Conservation (phyloP, 1,140 invertebrate genomes). For the Euura lappo region DNA sequence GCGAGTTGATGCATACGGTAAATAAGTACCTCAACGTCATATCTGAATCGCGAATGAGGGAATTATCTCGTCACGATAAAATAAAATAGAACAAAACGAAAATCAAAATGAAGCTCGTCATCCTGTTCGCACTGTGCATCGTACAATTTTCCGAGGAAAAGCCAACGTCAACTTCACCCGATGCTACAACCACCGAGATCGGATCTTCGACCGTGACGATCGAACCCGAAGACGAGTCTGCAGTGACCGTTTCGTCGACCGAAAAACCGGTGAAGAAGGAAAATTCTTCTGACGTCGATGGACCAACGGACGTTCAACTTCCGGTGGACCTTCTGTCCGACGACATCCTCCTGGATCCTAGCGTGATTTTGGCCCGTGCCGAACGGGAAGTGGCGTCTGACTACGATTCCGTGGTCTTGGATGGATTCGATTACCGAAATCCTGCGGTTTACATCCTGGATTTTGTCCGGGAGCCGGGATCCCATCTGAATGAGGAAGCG, state of each 20-base stretch:
- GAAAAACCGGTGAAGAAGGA: neutral
- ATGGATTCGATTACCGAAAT: neutral
- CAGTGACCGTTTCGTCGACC: neutral
- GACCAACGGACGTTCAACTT: constrained; percentile 10
- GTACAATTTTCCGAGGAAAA: too few relatives aligned
- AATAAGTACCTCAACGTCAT: too few relatives aligned
- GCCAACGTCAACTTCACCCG: too few relatives aligned
- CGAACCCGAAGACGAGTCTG: neutral
- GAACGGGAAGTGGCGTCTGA: neutral
- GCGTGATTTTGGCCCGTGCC: constrained; percentile 26
- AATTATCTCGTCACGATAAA: too few relatives aligned
- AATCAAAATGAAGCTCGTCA: neutral
- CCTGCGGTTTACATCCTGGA: neutral
- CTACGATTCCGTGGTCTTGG: neutral
- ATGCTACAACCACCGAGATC: too few relatives aligned
- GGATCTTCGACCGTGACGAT: neutral
- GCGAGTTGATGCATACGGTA: too few relatives aligned
- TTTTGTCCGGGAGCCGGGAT: neutral
- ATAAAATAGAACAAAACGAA: neutral
- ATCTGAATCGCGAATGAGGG: too few relatives aligned
- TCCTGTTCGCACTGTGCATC: neutral
- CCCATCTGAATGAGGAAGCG: neutral
- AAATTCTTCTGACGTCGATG: neutral
- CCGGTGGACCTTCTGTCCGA: constrained; percentile 29
- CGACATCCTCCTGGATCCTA: constrained; percentile 33